These are phyloP conservation scores for Leptopilina syphax DNA, from an alignment of 2,888 invertebrate species.

Conservation along the genomic window DNA sequence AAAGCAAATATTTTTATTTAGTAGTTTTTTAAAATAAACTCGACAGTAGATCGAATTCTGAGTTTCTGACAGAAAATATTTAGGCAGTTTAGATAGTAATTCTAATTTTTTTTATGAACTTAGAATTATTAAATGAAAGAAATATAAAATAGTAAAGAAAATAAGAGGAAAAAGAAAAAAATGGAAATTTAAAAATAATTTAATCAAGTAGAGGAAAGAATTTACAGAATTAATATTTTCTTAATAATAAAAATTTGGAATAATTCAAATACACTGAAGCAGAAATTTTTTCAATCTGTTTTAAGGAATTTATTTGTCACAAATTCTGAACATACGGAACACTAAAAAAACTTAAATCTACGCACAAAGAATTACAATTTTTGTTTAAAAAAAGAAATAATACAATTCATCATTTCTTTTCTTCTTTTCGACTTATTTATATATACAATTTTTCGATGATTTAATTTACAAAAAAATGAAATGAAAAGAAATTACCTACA, in stretches of 20 bases:
- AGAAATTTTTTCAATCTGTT: slow-evolving; percentile 14
- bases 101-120: too few species aligned
- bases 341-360: slow-evolving; percentile 38
- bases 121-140: too few species aligned
- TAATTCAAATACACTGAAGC: neutral
- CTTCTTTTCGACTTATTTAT: neutral
- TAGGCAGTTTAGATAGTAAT: neutral
- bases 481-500: slow-evolving; percentile 5
- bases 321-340: slow-evolving; percentile 30
- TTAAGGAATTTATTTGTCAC: slow-evolving; percentile 38
- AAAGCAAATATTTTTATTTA: neutral
- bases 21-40: neutral
- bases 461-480: slow-evolving; percentile 4
- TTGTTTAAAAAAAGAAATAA: neutral
- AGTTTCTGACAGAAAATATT: neutral
- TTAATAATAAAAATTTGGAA: neutral
- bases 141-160: too few species aligned
- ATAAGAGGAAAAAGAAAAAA: neutral
- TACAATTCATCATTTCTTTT: slow-evolving; percentile 1
- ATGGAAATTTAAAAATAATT: neutral
- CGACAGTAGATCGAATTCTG: slow-evolving; percentile 23
- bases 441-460: slow-evolving; percentile 34
- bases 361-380: slow-evolving; percentile 27
- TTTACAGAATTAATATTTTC: neutral
- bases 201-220: neutral